Evolutionary conservation across 2,113 vertebrate genomes (phyloP).

Genomic region (Grallaria varia): DNA sequence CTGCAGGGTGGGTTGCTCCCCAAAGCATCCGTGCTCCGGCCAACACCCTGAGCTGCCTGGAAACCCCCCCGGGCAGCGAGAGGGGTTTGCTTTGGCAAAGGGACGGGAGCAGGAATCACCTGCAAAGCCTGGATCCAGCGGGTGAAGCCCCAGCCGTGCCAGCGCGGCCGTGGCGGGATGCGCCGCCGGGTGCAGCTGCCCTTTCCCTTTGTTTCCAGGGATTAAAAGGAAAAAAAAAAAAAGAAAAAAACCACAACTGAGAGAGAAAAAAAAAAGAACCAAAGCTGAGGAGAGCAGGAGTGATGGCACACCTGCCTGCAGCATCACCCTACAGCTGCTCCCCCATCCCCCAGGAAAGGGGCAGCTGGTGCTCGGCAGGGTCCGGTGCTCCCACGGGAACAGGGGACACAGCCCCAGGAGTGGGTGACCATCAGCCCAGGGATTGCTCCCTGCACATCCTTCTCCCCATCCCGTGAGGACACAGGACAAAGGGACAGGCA

Average conservation of each 20-base stretch:
- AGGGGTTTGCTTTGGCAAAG: background rate
- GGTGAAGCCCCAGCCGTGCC: background rate
- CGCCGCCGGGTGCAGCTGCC: slow-evolving; percentile 33
- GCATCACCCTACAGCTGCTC: slow-evolving; percentile 35
- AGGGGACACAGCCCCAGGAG: background rate
- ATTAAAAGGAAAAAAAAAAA: background rate
- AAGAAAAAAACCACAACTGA: too few relatives aligned
- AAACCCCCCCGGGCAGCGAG: background rate
- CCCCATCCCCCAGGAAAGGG: background rate
- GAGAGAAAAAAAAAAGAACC: background rate
- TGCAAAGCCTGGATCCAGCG: background rate
- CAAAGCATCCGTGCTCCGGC: background rate
- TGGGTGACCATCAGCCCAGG: background rate
- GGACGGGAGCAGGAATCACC: slow-evolving; percentile 9
- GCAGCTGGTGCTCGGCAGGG: slow-evolving; percentile 4
- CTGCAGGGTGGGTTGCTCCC: background rate
- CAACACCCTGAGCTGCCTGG: background rate
- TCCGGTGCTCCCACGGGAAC: background rate
- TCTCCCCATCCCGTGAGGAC: background rate
- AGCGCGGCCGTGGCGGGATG: background rate
- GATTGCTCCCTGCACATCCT: background rate
- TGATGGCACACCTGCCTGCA: slow-evolving; percentile 16
- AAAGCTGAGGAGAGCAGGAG: slow-evolving; percentile 5
- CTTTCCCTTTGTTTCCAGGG: slow-evolving; percentile 13
- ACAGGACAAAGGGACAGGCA: background rate